Evolutionary conservation across 2,113 vertebrate species (phyloP).

Genomic region (Benitochromis conjunctus): DNA sequence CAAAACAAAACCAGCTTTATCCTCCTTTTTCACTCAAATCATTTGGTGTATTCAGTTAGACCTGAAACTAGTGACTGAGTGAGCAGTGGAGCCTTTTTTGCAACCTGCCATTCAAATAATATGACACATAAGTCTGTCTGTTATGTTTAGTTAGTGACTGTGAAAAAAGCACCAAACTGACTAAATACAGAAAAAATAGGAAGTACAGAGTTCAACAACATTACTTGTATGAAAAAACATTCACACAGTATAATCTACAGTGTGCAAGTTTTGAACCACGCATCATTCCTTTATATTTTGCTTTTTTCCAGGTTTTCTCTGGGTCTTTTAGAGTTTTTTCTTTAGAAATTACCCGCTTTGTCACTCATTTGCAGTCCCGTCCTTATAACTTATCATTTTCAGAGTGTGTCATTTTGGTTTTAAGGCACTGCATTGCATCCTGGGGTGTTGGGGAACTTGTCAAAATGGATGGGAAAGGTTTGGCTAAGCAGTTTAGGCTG

Average conservation of each 20-base stretch:
- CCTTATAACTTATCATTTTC: not conserved
- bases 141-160: no score
- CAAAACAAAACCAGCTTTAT: not conserved
- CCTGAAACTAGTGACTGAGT: not conserved
- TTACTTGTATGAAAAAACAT: no score
- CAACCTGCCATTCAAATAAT: no score
- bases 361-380: not conserved
- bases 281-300: no score
- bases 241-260: no score
- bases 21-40: not conserved
- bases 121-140: no score
- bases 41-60: not conserved
- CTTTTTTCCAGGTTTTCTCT: not conserved
- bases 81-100: no score
- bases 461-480: not conserved
- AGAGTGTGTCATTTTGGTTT: not conserved
- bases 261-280: no score
- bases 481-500: not conserved
- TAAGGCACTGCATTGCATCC: not conserved
- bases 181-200: no score
- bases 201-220: no score
- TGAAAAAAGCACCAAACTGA: no score
- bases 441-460: not conserved
- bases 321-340: not conserved
- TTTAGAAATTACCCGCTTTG: not conserved